Conservation (phyloP, 2,113 vertebrate genomes). For the Callipepla squamata region DNA sequence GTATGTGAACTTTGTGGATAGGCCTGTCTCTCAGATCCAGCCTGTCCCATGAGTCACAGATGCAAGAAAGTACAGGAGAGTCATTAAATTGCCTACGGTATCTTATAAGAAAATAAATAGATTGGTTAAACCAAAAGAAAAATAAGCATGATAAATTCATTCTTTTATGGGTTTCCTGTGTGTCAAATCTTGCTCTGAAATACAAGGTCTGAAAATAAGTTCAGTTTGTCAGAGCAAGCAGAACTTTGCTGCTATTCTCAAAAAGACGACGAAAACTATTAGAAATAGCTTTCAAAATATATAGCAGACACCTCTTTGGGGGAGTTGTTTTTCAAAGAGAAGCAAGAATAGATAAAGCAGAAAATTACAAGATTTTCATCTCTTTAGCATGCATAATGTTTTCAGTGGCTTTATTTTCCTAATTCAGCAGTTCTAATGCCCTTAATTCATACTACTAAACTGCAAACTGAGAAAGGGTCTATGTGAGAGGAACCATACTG, state of each 20-base stretch:
- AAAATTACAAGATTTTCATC: neutral
- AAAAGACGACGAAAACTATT: neutral
- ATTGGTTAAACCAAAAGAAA: conserved; percentile 39
- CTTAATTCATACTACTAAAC: neutral
- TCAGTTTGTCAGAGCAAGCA: neutral
- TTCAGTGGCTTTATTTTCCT: neutral
- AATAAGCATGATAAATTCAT: neutral
- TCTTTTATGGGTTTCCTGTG: neutral
- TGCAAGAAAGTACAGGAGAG: neutral
- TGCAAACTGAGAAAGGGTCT: neutral
- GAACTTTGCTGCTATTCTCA: neutral
- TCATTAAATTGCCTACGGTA: neutral
- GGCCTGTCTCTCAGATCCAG: neutral
- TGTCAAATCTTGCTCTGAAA: conserved; percentile 35
- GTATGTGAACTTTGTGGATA: neutral
- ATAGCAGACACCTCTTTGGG: neutral
- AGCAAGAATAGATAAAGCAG: neutral
- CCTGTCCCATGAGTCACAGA: conserved; percentile 16
- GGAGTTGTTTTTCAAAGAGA: neutral
- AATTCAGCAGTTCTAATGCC: neutral
- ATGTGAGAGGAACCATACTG: neutral
- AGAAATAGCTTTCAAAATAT: neutral
- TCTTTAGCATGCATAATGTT: neutral
- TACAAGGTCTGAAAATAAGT: neutral
- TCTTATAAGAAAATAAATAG: conserved; percentile 30